A percentile compares a stretch with the other conserved stretches of the same genome.
Evolutionary conservation across 37 sponge, comb jelly and placozoan genomes (phyloP).

Genomic region (Hormiphora californensis): DNA sequence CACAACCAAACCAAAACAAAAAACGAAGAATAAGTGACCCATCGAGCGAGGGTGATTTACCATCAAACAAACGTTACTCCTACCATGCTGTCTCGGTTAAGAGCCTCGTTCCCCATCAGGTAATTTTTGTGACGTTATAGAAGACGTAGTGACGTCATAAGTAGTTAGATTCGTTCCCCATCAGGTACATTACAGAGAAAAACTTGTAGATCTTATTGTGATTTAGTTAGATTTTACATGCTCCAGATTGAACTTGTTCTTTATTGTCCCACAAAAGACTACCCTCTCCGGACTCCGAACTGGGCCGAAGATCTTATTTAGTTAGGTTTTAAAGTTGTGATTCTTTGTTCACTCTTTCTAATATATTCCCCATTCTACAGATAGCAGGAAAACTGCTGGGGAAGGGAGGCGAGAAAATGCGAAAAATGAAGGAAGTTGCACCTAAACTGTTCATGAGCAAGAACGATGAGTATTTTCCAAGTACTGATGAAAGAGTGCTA

Average conservation of each 20-base stretch:
- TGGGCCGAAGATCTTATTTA: background rate
- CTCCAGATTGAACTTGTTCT: too few species aligned
- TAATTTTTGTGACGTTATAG: background rate
- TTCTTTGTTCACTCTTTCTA: too few species aligned
- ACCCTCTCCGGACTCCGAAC: too few species aligned
- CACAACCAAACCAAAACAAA: background rate
- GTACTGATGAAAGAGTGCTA: slow-evolving; percentile 29
- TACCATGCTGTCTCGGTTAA: slow-evolving; percentile 52
- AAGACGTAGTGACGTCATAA: too few species aligned
- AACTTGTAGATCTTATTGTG: too few species aligned
- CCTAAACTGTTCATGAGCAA: slow-evolving; percentile 52
- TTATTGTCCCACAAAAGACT: too few species aligned
- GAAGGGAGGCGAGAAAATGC: slow-evolving; percentile 46
- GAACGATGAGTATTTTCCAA: slow-evolving; percentile 50
- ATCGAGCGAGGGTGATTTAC: background rate
- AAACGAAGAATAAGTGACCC: slow-evolving; percentile 1
- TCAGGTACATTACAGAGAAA: too few species aligned
- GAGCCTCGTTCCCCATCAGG: slow-evolving; percentile 46
- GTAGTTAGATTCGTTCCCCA: too few species aligned
- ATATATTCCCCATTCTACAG: too few species aligned
- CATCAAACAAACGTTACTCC: slow-evolving; percentile 4
- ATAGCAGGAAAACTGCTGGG: slow-evolving; percentile 43
- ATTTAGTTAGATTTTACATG: too few species aligned
- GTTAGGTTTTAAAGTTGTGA: background rate
- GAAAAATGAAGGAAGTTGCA: slow-evolving; percentile 25